A percentile compares a stretch with the other conserved stretches of the same genome.
phyloP scores from a whole-genome alignment of 1,140 invertebrate species.

The Phocides pigmalion region DNA sequence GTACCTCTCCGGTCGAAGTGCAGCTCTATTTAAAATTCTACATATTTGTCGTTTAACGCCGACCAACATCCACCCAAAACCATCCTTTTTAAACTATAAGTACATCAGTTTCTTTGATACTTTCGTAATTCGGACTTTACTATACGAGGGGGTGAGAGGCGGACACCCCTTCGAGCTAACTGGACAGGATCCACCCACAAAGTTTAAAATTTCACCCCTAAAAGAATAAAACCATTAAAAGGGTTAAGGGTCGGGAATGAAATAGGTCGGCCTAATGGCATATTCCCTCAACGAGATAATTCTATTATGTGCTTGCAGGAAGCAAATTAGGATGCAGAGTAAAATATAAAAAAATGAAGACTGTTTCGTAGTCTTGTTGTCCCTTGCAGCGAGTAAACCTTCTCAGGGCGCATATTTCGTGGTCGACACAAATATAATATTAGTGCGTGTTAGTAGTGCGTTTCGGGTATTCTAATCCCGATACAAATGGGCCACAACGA shows the following conservation, averaged over 20 bases:
- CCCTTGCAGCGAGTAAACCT: too few relatives aligned
- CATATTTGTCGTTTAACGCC: too few relatives aligned
- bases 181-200: neutral
- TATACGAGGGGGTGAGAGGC: neutral
- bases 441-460: neutral
- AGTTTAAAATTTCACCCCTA: slow-evolving; percentile 1
- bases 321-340: neutral
- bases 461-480: neutral
- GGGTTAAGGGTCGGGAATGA: neutral
- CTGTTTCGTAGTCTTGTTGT: too few relatives aligned
- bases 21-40: too few relatives aligned
- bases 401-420: too few relatives aligned
- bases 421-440: neutral
- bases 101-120: neutral
- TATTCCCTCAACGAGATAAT: neutral
- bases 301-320: neutral
- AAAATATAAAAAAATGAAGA: neutral
- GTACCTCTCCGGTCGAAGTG: too few relatives aligned
- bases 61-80: too few relatives aligned
- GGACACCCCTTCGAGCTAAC: neutral
- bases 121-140: neutral
- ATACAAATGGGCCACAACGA: neutral
- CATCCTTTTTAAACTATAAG: too few relatives aligned
- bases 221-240: slow-evolving; percentile 8
- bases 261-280: slow-evolving; percentile 1